phyloP scores from a whole-genome alignment of 2,113 vertebrate species.

The Rhadina sibilatrix region DNA sequence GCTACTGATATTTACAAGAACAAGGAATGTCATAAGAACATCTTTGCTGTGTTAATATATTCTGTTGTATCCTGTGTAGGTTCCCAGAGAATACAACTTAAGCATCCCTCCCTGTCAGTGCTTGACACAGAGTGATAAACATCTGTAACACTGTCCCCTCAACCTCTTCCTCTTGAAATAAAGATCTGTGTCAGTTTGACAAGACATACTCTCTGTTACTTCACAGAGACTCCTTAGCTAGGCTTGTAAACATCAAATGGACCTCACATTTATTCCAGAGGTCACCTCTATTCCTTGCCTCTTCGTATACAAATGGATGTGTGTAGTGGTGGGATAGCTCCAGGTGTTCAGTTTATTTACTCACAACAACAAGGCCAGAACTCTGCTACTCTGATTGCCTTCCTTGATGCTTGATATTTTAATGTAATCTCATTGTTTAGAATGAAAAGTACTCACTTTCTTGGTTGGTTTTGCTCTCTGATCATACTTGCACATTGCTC shows the following conservation, averaged over 20 bases:
- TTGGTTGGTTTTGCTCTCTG: not conserved
- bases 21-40: not conserved
- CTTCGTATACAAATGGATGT: fast-evolving
- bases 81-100: not conserved
- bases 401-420: not conserved
- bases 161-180: not conserved
- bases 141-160: not conserved
- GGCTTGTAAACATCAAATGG: not conserved
- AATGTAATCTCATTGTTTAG: not conserved
- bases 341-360: not conserved
- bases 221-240: not conserved
- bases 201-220: not conserved
- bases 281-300: not conserved
- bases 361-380: not conserved
- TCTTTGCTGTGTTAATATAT: not conserved
- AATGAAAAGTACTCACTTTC: not conserved
- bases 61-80: not conserved
- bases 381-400: not conserved
- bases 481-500: not conserved
- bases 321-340: not conserved
- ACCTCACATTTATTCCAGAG: not conserved
- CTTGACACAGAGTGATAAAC: not conserved
- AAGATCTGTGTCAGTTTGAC: not conserved
- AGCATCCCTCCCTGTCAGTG: not conserved
- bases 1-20: not conserved